Evolutionary conservation across 2,797 vertebrate species (phyloP), one percentile per base, ranked within the genome.

Genomic region (Leptatherina wallacei): DNA sequence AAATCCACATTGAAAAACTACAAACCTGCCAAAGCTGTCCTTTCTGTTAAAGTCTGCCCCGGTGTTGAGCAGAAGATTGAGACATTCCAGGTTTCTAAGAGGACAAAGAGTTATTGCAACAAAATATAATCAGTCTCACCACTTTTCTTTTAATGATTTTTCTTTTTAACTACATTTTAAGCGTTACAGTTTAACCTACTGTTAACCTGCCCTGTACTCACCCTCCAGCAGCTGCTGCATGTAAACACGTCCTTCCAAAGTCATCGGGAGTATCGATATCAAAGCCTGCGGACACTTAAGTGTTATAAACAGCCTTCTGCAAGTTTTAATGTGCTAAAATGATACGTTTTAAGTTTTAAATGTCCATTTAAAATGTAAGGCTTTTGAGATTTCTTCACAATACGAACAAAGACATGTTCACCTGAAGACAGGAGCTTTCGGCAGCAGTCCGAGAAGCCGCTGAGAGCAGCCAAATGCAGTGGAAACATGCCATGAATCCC

Each of bases 401-500:
- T 24, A 51, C 2, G 51, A 63, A 38, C 16, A 11, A 63, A 38
- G 30, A 47, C n/a, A 14, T 14, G 24, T 40, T 85, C 77, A 98
- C 98, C 97, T 93, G 97, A 98, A 71, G 97, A 98, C 82, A 99
- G 95, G 47, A 99, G 97, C 84, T 99, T 99, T 90, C 97, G 94
- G 89, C 98, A 99, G 94, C 97, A 99, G 94, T 98, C 97, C 54
- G 98, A 99, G 93, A 99, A 99, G 72, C 98, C 98, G 85, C 98
- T 99, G 85, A 99, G 95, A 78, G 98, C 98, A 89, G 98, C 97
- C 95, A 99, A 93, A 92, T 99, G 98, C 78, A 99, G 95, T 18
- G 98, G 98, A 89, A 99, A 99, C 98, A 99, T 99, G 82, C 98
- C 97, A 79, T 99, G 97, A 91, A 98, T 93, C 75, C 98, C 98